Base-by-base conservation (phyloP, 2,888 invertebrate genomes). In the Apamea monoglypha region DNA sequence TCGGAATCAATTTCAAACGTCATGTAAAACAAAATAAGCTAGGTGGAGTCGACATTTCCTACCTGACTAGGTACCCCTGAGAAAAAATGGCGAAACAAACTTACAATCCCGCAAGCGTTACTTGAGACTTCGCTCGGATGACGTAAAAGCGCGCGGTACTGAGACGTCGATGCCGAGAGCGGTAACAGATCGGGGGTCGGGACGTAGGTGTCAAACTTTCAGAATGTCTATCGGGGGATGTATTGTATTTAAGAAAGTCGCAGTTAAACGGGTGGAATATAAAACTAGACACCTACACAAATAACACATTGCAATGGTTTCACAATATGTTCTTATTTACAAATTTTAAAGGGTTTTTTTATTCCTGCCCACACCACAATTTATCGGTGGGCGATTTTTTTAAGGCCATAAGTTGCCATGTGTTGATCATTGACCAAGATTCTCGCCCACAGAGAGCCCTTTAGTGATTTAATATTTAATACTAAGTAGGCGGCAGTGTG, bases 381-480 rank as follows among this genome's bases (percentile, higher is more conserved):
- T 6, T 59, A 74, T 12, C 1, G 61, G 85, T 85, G 88, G 88
- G 85, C 81, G 84, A 81, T 29, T 32, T n/a, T 32, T 68, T 71
- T 88, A 86, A 86, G 89, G 89, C 76, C 71, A 73, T 82, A 80
- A 68, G 47, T 59, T 56, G 56, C 77, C 86, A 84, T 84, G 76
- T 89, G 76, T 80, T 73, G 68, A 76, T 68, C 29, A 32, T 78
- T 84, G 68, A 84, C 88, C 88, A 89, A 84, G 53, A 76, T 47
- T 14, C 7, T 79, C 89, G 88, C 88, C 88, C 79, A 88, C 88
- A 14, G 67, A 21, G 1, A 75, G 70, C 89, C 88, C 88, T 88
- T 87, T 78, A 77, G 67, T 59, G 40, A 63, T 70, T 66, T 66
- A 63, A 84, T 64, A 70, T 56, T 74, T 56, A 76, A 78, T 75